Base-by-base conservation (phyloP, 1,140 invertebrate genomes). In the Mylabris phalerata region DNA sequence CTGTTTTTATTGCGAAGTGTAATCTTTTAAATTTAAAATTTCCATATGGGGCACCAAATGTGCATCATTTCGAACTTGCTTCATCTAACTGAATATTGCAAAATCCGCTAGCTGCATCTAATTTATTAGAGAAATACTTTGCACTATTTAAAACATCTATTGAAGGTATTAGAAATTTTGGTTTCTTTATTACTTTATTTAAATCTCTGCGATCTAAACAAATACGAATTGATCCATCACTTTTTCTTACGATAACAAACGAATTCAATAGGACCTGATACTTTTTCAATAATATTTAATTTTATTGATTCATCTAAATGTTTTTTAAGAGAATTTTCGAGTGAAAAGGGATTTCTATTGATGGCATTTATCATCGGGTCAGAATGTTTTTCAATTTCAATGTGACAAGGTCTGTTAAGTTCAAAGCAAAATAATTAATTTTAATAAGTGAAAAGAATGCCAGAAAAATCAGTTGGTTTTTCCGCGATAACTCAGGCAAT, bases 1-100 rank as follows among this genome's bases (percentile, higher is more conserved):
- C 59, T 9, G 59, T 61, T 19, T 44, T 54, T 4, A 71, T 54
- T 4, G 74, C 73, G 59, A 74, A 71, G 9, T 73, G 74, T 26
- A 76, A 19, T 32, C 59, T 38, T 67, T 42, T 2, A 55, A 49
- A 76, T 9, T 61, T 25, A 52, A 69, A 75, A 11, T 68, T 48
- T 4, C 73, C 69, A 61, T 67, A 69, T 4, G 55, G 57, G 3
- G 13, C 19, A 1, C 11, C 40, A 13, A 50, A 50, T 39, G 48
- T 40, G 3, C 11, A 19, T 38, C 40, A 39, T 1, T 32, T 25
- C 3, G 13, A 39, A 19, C 32, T 50, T 39, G 26, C 7, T 39
- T 50, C 32, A 5, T 19, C n/a, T 19, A 50, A 13, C 13, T 32
- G 26, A 11, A 50, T 40, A 11, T 50, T 9, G n/a, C n/a, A n/a